Evolutionary conservation across 2,113 vertebrate genomes (phyloP).

Genomic region (Clinocottus analis): DNA sequence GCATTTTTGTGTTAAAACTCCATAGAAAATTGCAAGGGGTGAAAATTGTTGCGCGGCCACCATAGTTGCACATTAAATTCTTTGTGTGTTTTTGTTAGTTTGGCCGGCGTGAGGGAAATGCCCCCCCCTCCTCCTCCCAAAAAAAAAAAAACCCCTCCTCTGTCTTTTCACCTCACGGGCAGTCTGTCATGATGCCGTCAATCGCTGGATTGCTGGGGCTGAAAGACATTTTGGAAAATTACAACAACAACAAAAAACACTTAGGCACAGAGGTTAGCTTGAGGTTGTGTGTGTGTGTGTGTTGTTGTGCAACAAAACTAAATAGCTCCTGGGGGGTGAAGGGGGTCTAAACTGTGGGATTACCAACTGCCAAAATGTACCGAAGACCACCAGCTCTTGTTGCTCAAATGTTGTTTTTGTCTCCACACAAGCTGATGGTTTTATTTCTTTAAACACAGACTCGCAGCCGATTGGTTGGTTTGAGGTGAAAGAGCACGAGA

Average conservation of each 20-base stretch:
- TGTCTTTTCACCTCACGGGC: conserved; percentile 55
- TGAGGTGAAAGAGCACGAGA: conserved; percentile 8
- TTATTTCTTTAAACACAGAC: conserved; percentile 19
- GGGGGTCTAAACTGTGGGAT: conserved; percentile 47
- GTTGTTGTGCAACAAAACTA: conserved; percentile 63
- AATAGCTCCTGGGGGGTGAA: conserved; percentile 26
- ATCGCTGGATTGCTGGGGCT: conserved; percentile 51
- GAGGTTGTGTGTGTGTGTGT: conserved; percentile 37
- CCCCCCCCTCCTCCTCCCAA: too few relatives aligned
- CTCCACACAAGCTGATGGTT: conserved; percentile 44
- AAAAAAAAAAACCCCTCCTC: conserved; percentile 33
- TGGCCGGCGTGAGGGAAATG: conserved; percentile 25
- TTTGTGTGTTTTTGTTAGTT: conserved; percentile 48
- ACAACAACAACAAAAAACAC: conserved; percentile 55
- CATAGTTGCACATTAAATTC: conserved; percentile 45
- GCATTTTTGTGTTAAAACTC: conserved; percentile 69
- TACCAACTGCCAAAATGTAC: conserved; percentile 41
- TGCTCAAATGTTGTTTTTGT: conserved; percentile 57
- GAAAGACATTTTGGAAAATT: conserved; percentile 64
- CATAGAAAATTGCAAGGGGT: conserved; percentile 49
- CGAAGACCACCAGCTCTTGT: conserved; percentile 36
- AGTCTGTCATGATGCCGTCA: conserved; percentile 52
- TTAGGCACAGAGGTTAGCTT: conserved; percentile 57
- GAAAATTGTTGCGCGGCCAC: conserved; percentile 58
- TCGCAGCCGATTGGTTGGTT: conserved; percentile 31